These are phyloP conservation scores for Melanocharis versteri DNA, from an alignment of 2,113 vertebrate species.

Conservation along the genomic window DNA sequence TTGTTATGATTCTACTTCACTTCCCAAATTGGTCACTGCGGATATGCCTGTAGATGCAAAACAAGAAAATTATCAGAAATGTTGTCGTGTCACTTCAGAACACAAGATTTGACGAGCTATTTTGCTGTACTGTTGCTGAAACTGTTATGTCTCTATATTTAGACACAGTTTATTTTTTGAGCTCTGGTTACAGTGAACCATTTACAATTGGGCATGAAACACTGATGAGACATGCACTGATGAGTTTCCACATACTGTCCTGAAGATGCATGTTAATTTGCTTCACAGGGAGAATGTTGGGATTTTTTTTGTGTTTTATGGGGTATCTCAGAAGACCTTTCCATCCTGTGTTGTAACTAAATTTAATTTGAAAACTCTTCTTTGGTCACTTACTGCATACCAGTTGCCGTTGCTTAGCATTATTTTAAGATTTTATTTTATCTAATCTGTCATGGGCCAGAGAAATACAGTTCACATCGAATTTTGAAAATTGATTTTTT, in stretches of 20 bases:
- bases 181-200: neutral
- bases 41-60: neutral
- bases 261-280: neutral
- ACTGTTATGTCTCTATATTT: neutral
- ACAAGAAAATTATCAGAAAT: neutral
- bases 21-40: neutral
- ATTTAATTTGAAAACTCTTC: neutral
- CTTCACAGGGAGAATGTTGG: neutral
- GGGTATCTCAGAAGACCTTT: neutral
- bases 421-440: neutral
- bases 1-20: neutral
- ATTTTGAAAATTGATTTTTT: neutral
- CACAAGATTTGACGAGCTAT: neutral
- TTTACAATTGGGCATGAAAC: neutral
- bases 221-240: neutral
- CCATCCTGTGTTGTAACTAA: neutral
- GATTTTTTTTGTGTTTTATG: neutral
- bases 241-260: neutral
- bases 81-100: neutral
- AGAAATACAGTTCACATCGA: neutral
- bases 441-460: neutral
- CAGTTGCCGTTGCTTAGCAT: neutral
- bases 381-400: neutral
- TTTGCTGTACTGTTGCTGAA: neutral
- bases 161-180: neutral